Conservation (phyloP, 2,113 vertebrate genomes). For the Myocastor coypus region DNA sequence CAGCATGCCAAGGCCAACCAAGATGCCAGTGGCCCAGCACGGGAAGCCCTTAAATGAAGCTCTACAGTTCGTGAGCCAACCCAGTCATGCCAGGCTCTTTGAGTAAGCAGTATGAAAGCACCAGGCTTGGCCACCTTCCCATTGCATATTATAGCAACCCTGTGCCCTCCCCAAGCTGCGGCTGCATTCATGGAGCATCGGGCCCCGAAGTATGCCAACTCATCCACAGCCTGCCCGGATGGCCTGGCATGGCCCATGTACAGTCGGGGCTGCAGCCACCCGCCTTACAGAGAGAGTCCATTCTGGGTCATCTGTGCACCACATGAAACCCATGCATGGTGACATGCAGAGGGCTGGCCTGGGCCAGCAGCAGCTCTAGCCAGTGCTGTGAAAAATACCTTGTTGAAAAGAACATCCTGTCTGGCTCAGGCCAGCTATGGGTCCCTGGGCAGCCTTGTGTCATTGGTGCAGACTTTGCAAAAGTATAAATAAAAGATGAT, state of each 20-base stretch:
- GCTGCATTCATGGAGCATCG: constrained; percentile 98
- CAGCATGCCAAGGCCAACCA: constrained; percentile 90
- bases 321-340: constrained; percentile 87
- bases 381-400: too few species aligned
- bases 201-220: constrained; percentile 91
- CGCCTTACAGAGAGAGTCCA: constrained; percentile 87
- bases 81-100: neutral
- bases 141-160: constrained; percentile 96
- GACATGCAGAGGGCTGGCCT: constrained; percentile 87
- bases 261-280: constrained; percentile 85
- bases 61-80: neutral
- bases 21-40: constrained; percentile 94
- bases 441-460: too few species aligned
- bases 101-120: neutral
- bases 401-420: too few species aligned
- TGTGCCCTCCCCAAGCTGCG: constrained; percentile 95
- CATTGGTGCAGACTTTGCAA: too few species aligned
- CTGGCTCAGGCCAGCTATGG: constrained; percentile 90
- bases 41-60: constrained; percentile 88
- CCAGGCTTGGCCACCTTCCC: constrained; percentile 30
- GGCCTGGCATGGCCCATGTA: constrained; percentile 86
- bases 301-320: constrained; percentile 87
- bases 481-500: too few species aligned
- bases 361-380: constrained; percentile 86
- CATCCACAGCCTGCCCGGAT: constrained; percentile 56